phyloP scores from a whole-genome alignment of 2,888 invertebrate genomes.

The Teleiodes luculella region DNA sequence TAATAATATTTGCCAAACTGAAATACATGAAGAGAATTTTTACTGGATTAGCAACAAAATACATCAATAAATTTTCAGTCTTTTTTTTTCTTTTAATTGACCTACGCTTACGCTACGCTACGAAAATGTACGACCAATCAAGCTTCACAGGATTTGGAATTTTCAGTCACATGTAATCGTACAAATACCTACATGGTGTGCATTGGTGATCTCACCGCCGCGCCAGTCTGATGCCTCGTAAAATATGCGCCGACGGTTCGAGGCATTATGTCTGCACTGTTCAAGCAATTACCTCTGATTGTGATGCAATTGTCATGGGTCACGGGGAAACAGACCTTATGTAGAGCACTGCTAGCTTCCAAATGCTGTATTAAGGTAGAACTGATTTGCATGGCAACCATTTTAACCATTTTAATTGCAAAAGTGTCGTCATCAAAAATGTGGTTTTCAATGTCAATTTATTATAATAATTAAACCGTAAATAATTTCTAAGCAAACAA shows the following conservation, averaged over 20 bases:
- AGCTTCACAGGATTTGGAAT: too few species aligned
- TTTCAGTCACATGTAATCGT: too few species aligned
- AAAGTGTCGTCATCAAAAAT: background rate
- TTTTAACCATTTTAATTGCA: background rate
- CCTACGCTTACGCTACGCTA: too few species aligned
- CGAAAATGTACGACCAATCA: too few species aligned
- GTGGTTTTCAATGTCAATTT: too few species aligned
- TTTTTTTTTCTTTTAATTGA: too few species aligned
- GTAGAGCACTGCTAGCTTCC: background rate
- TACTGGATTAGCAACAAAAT: too few species aligned
- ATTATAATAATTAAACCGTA: too few species aligned
- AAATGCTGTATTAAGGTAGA: background rate
- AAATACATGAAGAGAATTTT: too few species aligned
- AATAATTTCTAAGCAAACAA: too few species aligned
- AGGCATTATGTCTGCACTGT: conserved; percentile 1
- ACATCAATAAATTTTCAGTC: too few species aligned
- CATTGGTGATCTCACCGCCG: background rate
- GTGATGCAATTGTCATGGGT: background rate
- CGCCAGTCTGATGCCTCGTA: background rate
- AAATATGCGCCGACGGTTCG: background rate
- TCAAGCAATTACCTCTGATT: conserved; percentile 3
- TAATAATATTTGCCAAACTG: too few species aligned
- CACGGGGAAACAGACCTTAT: background rate
- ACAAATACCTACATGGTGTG: background rate
- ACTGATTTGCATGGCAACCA: background rate